These are phyloP conservation scores for Aphodius sticticus DNA, from an alignment of 2,888 invertebrate species.

Conservation along the genomic window DNA sequence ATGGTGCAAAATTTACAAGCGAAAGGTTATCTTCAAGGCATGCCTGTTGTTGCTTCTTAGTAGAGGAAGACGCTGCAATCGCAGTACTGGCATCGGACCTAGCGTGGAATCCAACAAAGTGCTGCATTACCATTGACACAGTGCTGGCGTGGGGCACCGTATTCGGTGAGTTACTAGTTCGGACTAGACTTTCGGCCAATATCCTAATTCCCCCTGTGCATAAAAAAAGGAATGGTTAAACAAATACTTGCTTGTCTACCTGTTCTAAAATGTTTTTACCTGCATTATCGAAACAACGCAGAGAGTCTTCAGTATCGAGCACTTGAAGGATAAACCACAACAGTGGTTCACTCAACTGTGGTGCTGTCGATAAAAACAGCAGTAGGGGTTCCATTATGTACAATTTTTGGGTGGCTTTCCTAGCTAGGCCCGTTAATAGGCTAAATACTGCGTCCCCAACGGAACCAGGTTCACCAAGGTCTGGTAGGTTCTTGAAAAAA, in stretches of 20 bases:
- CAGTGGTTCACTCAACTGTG: slow-evolving; percentile 83
- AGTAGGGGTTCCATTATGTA: slow-evolving; percentile 81
- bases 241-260: too few relatives aligned
- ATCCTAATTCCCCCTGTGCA: slow-evolving; percentile 73
- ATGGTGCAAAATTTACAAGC: slow-evolving; percentile 88
- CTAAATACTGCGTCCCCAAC: slow-evolving; percentile 90
- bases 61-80: slow-evolving; percentile 51
- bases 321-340: slow-evolving; percentile 84
- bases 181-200: slow-evolving; percentile 80
- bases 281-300: slow-evolving; percentile 77
- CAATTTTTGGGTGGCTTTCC: slow-evolving; percentile 76
- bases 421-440: slow-evolving; percentile 79
- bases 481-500: slow-evolving; percentile 44
- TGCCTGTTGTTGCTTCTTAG: slow-evolving; percentile 57
- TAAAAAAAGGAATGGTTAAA: slow-evolving; percentile 29
- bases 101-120: slow-evolving; percentile 63
- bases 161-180: slow-evolving; percentile 75
- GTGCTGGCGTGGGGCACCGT: slow-evolving; percentile 65
- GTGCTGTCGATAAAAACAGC: slow-evolving; percentile 67
- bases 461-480: slow-evolving; percentile 71
- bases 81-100: slow-evolving; percentile 56
- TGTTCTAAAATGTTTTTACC: slow-evolving; percentile 54
- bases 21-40: slow-evolving; percentile 76
- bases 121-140: slow-evolving; percentile 68
- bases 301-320: slow-evolving; percentile 77